Base-by-base conservation (phyloP, 2,888 invertebrate genomes). In the Gymnoscelis rufifasciata region DNA sequence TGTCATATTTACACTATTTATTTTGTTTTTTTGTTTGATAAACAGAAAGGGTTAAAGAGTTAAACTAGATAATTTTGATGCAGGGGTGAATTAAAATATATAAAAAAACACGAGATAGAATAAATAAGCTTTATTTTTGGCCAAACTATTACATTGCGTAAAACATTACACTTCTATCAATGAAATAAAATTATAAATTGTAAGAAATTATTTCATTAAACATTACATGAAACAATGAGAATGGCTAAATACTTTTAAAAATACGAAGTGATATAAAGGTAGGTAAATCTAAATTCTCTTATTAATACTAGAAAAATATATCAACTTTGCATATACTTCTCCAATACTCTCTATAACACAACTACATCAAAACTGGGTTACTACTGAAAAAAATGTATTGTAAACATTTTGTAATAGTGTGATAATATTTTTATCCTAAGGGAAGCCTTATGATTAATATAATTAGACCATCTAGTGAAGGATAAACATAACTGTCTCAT, bases 91-190 rank as follows among this genome's bases (percentile, higher is more conserved):
- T n/a, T n/a, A n/a, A n/a, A n/a, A n/a, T n/a, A 23, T 23, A 23
- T 6, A 3, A 23, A 23, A 23, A 69, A 65, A 54, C 44, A n/a
- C 6, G 29, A 19, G 0, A 41, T 64, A 74, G 83, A 86, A 88
- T 88, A 87, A 87, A 88, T 87, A 88, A 86, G 87, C 87, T 88
- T 86, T 88, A 87, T 86, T 83, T 83, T 86, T 84, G 83, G 83
- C 86, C 83, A 87, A 83, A 86, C 83, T 83, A 83, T 84, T 86
- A 84, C 78, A 84, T 67, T 80, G 74, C 74, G 65, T 83, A 75
- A 71, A 79, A 69, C 62, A 72, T 77, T 76, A 77, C 67, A 77
- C 59, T 66, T 68, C 59, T 71, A 75, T 74, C 8, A 69, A 66
- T 71, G 71, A 68, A 64, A 72, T 61, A 61, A 68, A 70, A 68